Evolutionary conservation across 2,888 invertebrate species (phyloP), one percentile per base, ranked within the genome.

Genomic region (Scaeva pyrastri): DNA sequence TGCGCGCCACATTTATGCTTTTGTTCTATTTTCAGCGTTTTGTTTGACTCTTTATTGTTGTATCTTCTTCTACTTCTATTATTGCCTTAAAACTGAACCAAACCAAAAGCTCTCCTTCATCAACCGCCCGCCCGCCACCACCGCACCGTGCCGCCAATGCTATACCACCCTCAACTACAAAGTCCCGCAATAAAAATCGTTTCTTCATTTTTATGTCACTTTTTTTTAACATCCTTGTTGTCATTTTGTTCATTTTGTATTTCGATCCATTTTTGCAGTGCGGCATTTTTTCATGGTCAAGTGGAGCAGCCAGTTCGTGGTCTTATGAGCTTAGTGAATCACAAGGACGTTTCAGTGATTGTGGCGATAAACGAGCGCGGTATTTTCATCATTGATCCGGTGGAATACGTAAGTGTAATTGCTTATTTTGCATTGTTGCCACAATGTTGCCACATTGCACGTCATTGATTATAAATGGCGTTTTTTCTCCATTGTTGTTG

Each of bases 251-350:
- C 52, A 8, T 48, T 16, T 48, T 31, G 12, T 19, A 41, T 62
- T 77, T 62, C 45, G 39, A 60, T 60, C 52, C 73, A 48, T 77
- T 76, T 87, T 76, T 87, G 64, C 93, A 97, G 98, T 72, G 96
- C 97, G 84, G 98, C 98, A 23, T 98, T 97, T 93, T 98, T 98
- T 93, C 97, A 97, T 93, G 98, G 98, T 10, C 98, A 98, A 93
- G 96, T 98, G 72, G 98, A 98, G 92, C 97, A 97, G 92, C 98
- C 98, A 0, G 96, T 97, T 0, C 94, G 97, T 73, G 97, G 97
- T 64, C 93, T 98, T 80, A 96, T 96, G 81, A 96, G 97, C 76
- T 94, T 98, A 90, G 94, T 98, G 78, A 97, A 96, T 1, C 96
- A 97, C 91, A 96, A 96, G 89, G 98, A 98, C 91, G 95, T 97